phyloP scores from a whole-genome alignment of 2,113 vertebrate genomes.

The Ailurus styani region DNA sequence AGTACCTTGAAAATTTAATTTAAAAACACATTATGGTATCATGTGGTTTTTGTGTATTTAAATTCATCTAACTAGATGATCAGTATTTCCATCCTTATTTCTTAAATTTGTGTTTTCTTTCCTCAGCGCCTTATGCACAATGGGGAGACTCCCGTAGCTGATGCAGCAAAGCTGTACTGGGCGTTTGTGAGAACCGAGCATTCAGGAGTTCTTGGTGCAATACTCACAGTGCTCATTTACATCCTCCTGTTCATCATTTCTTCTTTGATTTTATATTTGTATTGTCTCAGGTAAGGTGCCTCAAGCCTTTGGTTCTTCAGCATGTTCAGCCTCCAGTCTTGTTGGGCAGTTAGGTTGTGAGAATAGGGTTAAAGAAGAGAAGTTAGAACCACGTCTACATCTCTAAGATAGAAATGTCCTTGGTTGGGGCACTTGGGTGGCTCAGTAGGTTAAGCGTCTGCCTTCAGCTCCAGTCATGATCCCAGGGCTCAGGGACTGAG shows the following conservation, averaged over 20 bases:
- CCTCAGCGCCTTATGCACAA: constrained; percentile 84
- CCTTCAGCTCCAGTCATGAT: not conserved
- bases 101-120: not conserved
- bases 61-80: not conserved
- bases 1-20: not conserved
- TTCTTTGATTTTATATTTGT: constrained; percentile 84
- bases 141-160: constrained; percentile 86
- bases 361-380: not conserved
- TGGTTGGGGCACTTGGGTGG: not conserved
- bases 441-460: not conserved
- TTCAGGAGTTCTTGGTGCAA: constrained; percentile 84
- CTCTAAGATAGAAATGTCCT: not conserved
- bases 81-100: not conserved
- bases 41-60: not conserved
- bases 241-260: constrained; percentile 86
- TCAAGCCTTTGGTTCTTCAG: not conserved
- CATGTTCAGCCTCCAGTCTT: not conserved
- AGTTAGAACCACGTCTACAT: not conserved
- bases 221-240: constrained; percentile 90
- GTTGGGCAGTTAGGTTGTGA: not conserved
- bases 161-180: constrained; percentile 95
- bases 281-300: constrained; percentile 88
- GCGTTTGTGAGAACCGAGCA: constrained; percentile 84
- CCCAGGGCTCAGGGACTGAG: not conserved
- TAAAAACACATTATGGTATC: constrained; percentile 11